A percentile compares a stretch with the other conserved stretches of the same genome.
phyloP scores from a whole-genome alignment of 2,888 invertebrate genomes.

The Rhyacophila evoluta region DNA sequence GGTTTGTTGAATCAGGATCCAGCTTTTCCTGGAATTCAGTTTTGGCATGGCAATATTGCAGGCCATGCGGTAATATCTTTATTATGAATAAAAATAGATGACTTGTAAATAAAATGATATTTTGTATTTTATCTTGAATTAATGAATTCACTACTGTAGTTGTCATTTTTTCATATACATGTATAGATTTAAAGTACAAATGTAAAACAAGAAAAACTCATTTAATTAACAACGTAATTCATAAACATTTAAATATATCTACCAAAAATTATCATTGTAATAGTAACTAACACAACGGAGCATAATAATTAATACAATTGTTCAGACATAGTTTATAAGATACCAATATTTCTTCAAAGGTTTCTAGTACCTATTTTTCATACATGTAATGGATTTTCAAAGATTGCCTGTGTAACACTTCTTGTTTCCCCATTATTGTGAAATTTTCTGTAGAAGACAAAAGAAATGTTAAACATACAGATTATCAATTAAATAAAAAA shows the following conservation, averaged over 20 bases:
- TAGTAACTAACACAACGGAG: conserved; percentile 45
- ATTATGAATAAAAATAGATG: neutral
- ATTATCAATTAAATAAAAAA: neutral
- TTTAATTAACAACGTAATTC: conserved; percentile 38
- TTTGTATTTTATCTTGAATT: neutral
- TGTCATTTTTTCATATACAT: neutral
- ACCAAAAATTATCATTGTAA: conserved; percentile 51
- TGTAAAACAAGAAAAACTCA: conserved; percentile 40
- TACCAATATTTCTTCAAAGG: neutral
- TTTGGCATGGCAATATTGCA: too few relatives aligned
- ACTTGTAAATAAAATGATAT: neutral
- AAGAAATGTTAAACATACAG: neutral
- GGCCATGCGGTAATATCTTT: neutral
- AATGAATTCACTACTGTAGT: neutral
- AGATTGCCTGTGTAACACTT: neutral
- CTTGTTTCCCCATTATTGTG: conserved; percentile 3
- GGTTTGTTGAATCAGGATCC: too few relatives aligned
- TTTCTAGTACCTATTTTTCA: neutral
- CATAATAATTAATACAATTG: neutral
- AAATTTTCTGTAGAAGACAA: conserved; percentile 16
- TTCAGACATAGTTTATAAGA: neutral
- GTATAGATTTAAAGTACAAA: conserved; percentile 42
- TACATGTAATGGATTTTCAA: neutral
- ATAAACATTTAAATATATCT: conserved; percentile 43
- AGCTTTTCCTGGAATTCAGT: too few relatives aligned